Evolutionary conservation across 2,888 invertebrate genomes (phyloP), one percentile per base, ranked within the genome.

Genomic region (Anthophora plumipes): DNA sequence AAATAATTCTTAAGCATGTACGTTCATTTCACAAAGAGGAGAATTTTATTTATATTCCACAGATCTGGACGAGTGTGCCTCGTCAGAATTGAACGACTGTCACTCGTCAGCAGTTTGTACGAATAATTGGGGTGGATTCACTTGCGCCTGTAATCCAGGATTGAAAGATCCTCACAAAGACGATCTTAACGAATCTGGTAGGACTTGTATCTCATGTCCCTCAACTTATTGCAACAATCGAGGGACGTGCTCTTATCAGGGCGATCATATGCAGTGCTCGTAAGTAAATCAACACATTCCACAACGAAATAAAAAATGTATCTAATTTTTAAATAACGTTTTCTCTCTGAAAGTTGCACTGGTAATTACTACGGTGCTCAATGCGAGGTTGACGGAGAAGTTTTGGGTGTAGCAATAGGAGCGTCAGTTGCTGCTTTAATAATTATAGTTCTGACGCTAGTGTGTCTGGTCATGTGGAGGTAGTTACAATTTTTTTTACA

Each of bases 401-500:
- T 98, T 64, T 94, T 98, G 25, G 98, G 97, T 0, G 98, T 98
- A 37, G 98, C 98, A 0, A 97, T 98, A 70, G 98, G 98, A 20
- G 98, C 98, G 0, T 97, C 97, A 0, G 96, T 98, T 0, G 97
- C 97, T 0, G 98, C 98, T 1, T 95, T 98, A 1, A 95, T 98
- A 54, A 98, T 98, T 85, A 98, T 98, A 83, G 96, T 97, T 0
- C 94, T 98, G 69, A 98, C 98, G 0, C 94, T 98, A 12, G 96
- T 97, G 0, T 98, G 97, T 83, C 95, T 98, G 17, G 96, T 98
- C 86, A 97, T 97, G 95, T 98, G 98, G 98, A 98, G 97, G 97
- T 97, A 93, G 94, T 87, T 1, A 41, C 31, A 48, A 25, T 66
- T 37, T 25, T 14, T 8, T 12, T 12, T 31, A 1, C 4, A 22